Evolutionary conservation across 2,888 invertebrate genomes (phyloP), one percentile per base, ranked within the genome.

Genomic region (Bombylius major): DNA sequence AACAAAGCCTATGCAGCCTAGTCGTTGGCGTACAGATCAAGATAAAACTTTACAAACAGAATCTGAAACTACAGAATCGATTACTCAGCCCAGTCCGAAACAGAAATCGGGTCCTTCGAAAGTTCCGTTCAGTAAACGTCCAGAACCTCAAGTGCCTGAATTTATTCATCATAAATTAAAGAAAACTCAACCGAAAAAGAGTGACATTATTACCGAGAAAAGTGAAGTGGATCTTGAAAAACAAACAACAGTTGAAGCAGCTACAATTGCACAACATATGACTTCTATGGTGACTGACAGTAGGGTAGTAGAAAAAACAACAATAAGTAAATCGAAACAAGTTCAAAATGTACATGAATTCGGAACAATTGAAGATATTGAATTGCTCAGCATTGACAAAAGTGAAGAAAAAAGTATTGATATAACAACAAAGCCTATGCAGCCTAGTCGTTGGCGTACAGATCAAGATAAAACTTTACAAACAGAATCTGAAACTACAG

Each of bases 121-220:
- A 23, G 23, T 23, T 23, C 23, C 23, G 3, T 23, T 23, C 3
- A 23, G 23, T 2, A 23, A 23, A 23, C 23, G 23, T 23, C 23
- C 23, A 62, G 69, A 70, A 31, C 67, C 73, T 1, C 64, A 69
- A 23, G 63, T 75, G 4, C 70, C 71, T 8, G 65, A 66, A 56
- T 64, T 66, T 52, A 60, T 64, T 32, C 55, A 59, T 47, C 54
- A 64, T 42, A 65, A 64, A 56, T 63, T 60, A 34, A 54, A 54
- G 23, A 52, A 47, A 33, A 56, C 51, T 45, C 50, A 50, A 39
- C 52, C 51, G 46, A 46, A 56, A 47, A 14, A 70, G 59, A 54
- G 57, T 56, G 47, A 56, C 36, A 12, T 45, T 8, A 32, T 14
- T 8, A 45, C 52, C 49, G 49, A 55, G 46, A 33, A 44, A 46